Evolutionary conservation across 2,113 vertebrate species (phyloP).

Genomic region (Ictalurus punctatus): DNA sequence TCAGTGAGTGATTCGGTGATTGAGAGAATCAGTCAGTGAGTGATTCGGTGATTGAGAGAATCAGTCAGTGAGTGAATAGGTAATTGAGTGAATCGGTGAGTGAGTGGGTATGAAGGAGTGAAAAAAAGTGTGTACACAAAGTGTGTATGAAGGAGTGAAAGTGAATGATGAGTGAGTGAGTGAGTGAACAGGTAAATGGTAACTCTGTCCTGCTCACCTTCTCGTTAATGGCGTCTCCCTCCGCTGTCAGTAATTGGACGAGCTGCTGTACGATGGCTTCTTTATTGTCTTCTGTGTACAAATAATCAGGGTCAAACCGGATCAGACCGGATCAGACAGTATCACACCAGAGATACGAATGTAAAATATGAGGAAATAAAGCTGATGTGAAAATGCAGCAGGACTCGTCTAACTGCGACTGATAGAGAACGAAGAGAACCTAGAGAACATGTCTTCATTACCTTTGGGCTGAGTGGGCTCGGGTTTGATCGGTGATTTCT

Average conservation of each 20-base stretch:
- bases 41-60: no score
- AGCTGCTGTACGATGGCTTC: constrained; percentile 64
- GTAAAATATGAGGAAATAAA: background rate
- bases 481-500: background rate
- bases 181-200: background rate
- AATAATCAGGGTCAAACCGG: background rate
- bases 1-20: no score
- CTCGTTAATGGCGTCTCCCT: constrained; percentile 70
- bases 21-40: no score
- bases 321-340: no score
- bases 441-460: background rate
- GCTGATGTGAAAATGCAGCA: background rate
- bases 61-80: no score
- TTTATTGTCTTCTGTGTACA: constrained; percentile 55
- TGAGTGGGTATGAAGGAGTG: no score
- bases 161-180: background rate
- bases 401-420: background rate
- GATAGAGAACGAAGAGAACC: background rate
- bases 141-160: background rate
- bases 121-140: no score
- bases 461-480: constrained; percentile 20
- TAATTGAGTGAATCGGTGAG: no score
- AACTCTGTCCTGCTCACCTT: constrained; percentile 61
- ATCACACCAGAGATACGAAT: background rate
- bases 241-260: constrained; percentile 62